Evolutionary conservation across 2,888 invertebrate genomes (phyloP).

Genomic region (Pharmacophagus antenor): DNA sequence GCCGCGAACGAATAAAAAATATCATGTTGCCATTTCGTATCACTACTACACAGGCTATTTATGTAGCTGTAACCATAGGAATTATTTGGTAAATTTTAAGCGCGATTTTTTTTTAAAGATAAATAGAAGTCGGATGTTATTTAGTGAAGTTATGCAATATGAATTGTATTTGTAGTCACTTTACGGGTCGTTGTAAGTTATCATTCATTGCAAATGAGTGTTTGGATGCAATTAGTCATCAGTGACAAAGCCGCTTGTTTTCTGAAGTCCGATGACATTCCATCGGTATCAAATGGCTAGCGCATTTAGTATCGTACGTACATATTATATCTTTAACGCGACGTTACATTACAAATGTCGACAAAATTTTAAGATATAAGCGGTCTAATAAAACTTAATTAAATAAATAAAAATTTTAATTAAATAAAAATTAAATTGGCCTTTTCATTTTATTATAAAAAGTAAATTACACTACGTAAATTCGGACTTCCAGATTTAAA

Average conservation of each 20-base stretch:
- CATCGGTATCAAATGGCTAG: slow-evolving; percentile 3
- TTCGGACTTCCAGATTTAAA: too few relatives aligned
- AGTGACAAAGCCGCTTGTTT: slow-evolving; percentile 9
- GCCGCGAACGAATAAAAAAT: background rate
- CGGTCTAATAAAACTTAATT: too few relatives aligned
- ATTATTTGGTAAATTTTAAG: background rate
- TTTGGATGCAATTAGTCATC: slow-evolving; percentile 22
- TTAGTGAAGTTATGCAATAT: slow-evolving; percentile 5
- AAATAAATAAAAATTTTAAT: too few relatives aligned
- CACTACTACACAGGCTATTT: too few relatives aligned
- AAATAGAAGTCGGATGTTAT: background rate
- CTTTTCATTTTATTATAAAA: too few relatives aligned
- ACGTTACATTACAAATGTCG: background rate
- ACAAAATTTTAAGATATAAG: too few relatives aligned
- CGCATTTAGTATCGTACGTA: background rate
- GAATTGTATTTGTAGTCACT: background rate
- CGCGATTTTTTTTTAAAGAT: slow-evolving; percentile 3
- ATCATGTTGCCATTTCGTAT: too few relatives aligned
- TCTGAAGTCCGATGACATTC: slow-evolving; percentile 14
- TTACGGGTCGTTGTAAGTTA: slow-evolving; percentile 7
- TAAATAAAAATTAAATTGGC: too few relatives aligned
- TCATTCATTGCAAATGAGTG: slow-evolving; percentile 8
- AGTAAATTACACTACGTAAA: too few relatives aligned
- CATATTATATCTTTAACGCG: background rate
- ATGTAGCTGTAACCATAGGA: background rate